A percentile compares a stretch with the other conserved stretches of the same genome.
Conservation (phyloP, 2,113 vertebrate species). For the Rhea americana region DNA sequence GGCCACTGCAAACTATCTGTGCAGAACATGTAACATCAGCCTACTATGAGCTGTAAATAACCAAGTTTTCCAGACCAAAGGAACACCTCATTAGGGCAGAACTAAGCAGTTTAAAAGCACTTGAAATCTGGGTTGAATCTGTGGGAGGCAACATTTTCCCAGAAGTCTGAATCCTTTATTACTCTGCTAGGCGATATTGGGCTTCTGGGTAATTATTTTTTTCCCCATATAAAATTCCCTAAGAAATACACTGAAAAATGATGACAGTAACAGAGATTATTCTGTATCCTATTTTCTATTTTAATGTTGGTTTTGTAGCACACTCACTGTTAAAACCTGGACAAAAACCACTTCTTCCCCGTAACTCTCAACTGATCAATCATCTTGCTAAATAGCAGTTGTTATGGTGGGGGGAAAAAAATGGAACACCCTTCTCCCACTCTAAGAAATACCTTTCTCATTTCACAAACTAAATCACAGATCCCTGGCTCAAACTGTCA, state of each 20-base stretch:
- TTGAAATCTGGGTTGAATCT: not conserved
- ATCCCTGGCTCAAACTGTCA: not conserved
- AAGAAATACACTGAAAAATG: not conserved
- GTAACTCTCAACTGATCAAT: not conserved
- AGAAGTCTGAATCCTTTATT: not conserved
- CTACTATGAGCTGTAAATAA: not conserved
- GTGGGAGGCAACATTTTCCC: not conserved
- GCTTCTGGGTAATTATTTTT: not conserved
- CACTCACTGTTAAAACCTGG: not conserved
- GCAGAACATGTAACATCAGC: accelerated
- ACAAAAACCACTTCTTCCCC: not conserved
- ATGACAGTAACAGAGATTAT: not conserved
- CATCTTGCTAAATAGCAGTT: not conserved
- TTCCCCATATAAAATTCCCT: not conserved
- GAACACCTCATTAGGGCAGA: not conserved
- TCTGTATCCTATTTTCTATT: not conserved
- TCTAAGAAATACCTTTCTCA: not conserved
- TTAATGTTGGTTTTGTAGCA: not conserved
- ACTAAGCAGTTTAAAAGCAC: not conserved
- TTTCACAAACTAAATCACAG: not conserved
- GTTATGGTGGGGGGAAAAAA: not conserved
- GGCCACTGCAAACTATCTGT: not conserved
- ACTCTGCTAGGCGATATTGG: not conserved
- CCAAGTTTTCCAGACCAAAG: not conserved
- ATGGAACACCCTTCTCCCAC: not conserved